Percentiles rank a stretch among this genome's conserved stretches.
Conservation (phyloP, 2,113 vertebrate species). For the Ginglymostoma cirratum region DNA sequence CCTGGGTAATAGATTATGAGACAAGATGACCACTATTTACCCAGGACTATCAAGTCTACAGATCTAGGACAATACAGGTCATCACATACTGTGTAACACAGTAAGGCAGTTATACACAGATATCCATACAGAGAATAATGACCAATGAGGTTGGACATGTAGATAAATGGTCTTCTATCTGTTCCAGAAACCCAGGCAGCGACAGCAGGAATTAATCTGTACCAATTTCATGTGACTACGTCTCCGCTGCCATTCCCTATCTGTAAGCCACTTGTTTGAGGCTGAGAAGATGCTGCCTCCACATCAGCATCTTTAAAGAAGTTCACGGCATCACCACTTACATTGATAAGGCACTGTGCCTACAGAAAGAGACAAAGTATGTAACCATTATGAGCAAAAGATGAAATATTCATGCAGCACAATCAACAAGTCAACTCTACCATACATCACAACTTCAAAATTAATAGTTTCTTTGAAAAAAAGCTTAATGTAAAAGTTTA, state of each 20-base stretch:
- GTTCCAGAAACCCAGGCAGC: neutral
- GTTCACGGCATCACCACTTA: slow-evolving; percentile 89
- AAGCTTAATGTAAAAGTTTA: neutral
- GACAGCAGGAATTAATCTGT: neutral
- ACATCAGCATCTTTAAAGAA: slow-evolving; percentile 79
- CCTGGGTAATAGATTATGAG: neutral
- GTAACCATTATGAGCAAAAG: neutral
- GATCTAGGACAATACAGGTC: neutral
- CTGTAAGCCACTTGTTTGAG: slow-evolving; percentile 51
- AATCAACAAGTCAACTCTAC: neutral
- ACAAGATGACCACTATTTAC: neutral
- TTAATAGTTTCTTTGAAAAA: neutral
- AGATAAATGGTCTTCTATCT: neutral
- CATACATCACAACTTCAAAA: neutral
- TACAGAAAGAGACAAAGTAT: slow-evolving; percentile 43
- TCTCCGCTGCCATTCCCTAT: slow-evolving; percentile 56
- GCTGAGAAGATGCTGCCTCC: slow-evolving; percentile 57
- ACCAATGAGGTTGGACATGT: neutral
- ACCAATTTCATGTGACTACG: slow-evolving; percentile 60
- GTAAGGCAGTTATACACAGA: neutral
- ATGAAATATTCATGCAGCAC: neutral
- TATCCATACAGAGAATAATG: neutral
- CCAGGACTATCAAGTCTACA: neutral
- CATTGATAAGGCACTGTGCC: slow-evolving; percentile 97
- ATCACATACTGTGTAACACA: neutral